A percentile compares a stretch with the other conserved stretches of the same genome.
These are phyloP conservation scores for Acrossocheilus wenchowensis DNA, from an alignment of 2,797 vertebrate species.

Conservation along the genomic window DNA sequence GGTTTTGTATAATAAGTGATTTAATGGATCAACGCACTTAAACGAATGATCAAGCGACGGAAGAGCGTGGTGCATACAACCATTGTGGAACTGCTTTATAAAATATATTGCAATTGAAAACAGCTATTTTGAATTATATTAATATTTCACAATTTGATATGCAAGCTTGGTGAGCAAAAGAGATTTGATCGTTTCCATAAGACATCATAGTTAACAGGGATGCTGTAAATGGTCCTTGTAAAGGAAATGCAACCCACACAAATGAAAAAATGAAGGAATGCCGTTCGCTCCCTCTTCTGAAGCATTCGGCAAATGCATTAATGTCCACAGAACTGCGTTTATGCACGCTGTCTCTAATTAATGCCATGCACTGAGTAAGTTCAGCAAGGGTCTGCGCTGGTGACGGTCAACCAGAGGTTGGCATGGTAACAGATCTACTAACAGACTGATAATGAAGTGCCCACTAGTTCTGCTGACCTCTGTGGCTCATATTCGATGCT, in stretches of 20 bases:
- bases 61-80: too few relatives aligned
- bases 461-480: not conserved
- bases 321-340: not conserved
- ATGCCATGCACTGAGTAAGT: not conserved
- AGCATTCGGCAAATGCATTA: not conserved
- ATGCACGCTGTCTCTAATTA: not conserved
- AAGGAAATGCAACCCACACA: not conserved
- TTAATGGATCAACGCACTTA: too few relatives aligned
- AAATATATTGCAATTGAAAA: not conserved
- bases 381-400: not conserved
- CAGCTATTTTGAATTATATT: not conserved
- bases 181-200: not conserved
- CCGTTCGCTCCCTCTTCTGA: not conserved
- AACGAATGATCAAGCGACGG: too few relatives aligned
- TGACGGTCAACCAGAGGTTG: not conserved
- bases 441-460: conserved; percentile 13
- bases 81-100: too few relatives aligned
- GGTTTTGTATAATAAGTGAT: too few relatives aligned
- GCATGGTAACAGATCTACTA: not conserved
- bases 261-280: not conserved
- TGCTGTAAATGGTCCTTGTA: not conserved
- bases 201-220: not conserved
- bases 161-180: not conserved
- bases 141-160: not conserved
- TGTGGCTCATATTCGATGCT: not conserved